Percentiles rank a stretch among this genome's conserved stretches.
Conservation (phyloP, 2,113 vertebrate species). For the Heterotis niloticus region DNA sequence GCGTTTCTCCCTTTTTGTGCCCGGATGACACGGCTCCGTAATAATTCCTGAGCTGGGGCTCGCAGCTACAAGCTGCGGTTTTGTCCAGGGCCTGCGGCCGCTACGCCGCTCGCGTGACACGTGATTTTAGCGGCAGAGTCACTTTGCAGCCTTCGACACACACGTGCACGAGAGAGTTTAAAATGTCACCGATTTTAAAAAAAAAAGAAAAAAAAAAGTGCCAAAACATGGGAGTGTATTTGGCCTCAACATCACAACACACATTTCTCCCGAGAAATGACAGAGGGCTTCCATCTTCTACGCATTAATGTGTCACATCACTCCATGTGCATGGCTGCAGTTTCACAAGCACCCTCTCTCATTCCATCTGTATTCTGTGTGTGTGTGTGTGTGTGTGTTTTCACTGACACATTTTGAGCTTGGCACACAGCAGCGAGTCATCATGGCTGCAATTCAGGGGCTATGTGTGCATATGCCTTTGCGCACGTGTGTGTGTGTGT, state of each 20-base stretch:
- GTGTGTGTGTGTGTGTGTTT: constrained; percentile 58
- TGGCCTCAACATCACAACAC: no score
- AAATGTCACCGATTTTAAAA: no score
- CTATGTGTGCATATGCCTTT: constrained; percentile 33
- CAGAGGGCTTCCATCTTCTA: background rate
- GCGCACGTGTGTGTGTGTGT: constrained; percentile 37
- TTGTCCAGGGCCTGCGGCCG: background rate
- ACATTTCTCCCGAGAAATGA: background rate
- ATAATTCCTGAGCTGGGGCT: constrained; percentile 23
- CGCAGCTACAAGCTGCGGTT: background rate
- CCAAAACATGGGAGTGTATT: no score
- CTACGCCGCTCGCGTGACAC: background rate
- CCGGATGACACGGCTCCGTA: constrained; percentile 14
- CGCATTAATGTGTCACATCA: background rate
- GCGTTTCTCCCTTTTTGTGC: constrained; percentile 13
- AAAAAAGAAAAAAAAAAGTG: no score
- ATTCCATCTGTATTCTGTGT: constrained; percentile 47
- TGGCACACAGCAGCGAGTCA: constrained; percentile 50
- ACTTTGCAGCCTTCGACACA: no score
- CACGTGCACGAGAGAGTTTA: no score
- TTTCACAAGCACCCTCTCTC: background rate
- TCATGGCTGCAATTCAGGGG: constrained; percentile 51
- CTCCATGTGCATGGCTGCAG: background rate
- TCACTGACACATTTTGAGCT: constrained; percentile 52
- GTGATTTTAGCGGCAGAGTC: no score